Evolutionary conservation across 2,797 vertebrate species (phyloP), one percentile per base, ranked within the genome.

Genomic region (Peromyscus eremicus): DNA sequence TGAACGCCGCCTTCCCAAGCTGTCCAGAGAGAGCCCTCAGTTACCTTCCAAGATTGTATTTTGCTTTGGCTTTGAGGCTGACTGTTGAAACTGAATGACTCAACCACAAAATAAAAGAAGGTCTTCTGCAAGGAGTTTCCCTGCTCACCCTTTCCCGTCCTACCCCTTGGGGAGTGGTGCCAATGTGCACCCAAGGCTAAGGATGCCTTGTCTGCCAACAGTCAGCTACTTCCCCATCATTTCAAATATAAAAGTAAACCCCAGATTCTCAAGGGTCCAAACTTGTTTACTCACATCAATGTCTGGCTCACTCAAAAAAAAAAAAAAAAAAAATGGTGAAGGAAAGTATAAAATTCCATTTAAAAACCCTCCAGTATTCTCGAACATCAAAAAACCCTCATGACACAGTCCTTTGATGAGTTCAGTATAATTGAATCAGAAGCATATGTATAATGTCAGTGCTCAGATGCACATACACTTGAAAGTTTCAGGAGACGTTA

Each of bases 271-370:
- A 91, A 76, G 80, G 94, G 94, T 93, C 91, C 60, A 93, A 77
- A 60, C 94, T 96, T 97, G 96, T 96, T 97, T 98, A 95, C 86
- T 94, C 34, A 85, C 90, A 96, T 87, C 68, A 85, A 55, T 0
- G 0, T 92, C 97, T 91, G 94, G 62, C 92, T 98, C 97, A 95
- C 94, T 87, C 94, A 95, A 92, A 49, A 49, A 16, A 52, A 52
- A 97, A 98, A n/a, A n/a, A n/a, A n/a, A 95, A 89, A 89, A 97
- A 98, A 97, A 97, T 97, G 95, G 97, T 95, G 96, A 95, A 97
- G 94, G 88, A 96, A 96, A 97, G 97, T 95, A 96, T 97, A 97
- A 98, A 98, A 97, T 97, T 98, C 94, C 94, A 64, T 92, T 86
- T 55, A 90, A 43, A 92, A 86, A 80, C 40, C 90, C 85, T 97